Evolutionary conservation across 2,797 vertebrate genomes (phyloP).

Genomic region (Periophthalmus magnuspinnatus): DNA sequence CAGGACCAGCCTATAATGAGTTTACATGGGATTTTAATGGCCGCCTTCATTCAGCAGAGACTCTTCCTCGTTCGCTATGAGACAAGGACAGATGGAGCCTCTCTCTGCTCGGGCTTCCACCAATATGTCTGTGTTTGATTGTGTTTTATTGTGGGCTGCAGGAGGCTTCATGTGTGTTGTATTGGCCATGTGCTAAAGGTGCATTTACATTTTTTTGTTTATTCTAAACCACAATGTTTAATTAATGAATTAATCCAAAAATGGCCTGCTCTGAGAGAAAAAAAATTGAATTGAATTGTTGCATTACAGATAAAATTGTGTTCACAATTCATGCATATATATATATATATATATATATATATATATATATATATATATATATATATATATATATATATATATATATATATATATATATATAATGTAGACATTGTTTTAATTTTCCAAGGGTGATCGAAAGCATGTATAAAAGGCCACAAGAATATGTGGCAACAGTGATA

Average conservation of each 20-base stretch:
- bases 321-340: no score
- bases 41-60: conserved; percentile 41
- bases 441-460: no score
- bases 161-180: not conserved
- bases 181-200: not conserved
- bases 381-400: no score
- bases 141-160: not conserved
- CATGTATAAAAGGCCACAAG: no score
- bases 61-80: conserved; percentile 34
- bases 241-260: not conserved
- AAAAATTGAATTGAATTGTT: no score
- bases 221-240: not conserved
- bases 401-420: no score
- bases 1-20: conserved; percentile 54
- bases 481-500: no score
- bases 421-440: no score
- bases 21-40: conserved; percentile 56
- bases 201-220: not conserved
- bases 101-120: conserved; percentile 20
- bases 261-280: no score
- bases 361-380: no score
- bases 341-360: no score
- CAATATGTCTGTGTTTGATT: conserved; percentile 26
- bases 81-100: conserved; percentile 47
- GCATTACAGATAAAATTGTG: no score